Conservation (phyloP, 2,113 vertebrate genomes). For the Podocnemis expansa region DNA sequence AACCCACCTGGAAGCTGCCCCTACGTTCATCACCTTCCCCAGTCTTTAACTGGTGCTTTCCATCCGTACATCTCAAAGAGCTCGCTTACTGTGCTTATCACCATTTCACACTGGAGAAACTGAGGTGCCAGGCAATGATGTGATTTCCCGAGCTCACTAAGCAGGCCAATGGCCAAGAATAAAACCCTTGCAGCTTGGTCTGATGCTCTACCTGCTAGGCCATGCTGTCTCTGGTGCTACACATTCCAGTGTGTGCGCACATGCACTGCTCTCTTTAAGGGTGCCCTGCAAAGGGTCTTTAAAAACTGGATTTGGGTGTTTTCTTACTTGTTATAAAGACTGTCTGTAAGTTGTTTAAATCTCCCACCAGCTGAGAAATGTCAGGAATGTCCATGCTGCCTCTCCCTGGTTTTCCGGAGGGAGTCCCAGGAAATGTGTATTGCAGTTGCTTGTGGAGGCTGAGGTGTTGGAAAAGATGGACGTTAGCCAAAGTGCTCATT, state of each 20-base stretch:
- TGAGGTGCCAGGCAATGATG: accelerated
- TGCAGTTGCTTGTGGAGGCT: no score
- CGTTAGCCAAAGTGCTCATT: neutral
- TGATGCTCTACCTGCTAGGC: neutral
- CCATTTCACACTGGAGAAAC: neutral
- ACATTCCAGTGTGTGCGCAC: neutral
- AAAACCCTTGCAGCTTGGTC: neutral
- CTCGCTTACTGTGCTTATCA: neutral
- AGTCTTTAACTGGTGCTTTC: neutral
- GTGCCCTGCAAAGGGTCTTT: neutral
- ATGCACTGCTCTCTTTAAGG: neutral
- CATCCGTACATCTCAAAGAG: neutral
- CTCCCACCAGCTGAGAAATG: no score
- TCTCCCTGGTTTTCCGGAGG: no score
- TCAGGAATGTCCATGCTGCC: no score
- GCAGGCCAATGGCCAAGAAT: neutral
- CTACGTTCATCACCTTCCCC: neutral
- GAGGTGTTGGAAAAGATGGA: no score
- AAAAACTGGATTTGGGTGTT: neutral
- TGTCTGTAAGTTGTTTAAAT: no score
- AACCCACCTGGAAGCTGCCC: neutral
- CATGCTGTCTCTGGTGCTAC: neutral
- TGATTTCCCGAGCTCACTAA: neutral
- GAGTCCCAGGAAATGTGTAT: no score
- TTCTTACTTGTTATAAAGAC: neutral